Evolutionary conservation across 2,797 vertebrate genomes (phyloP), one percentile per base, ranked within the genome.

Genomic region (Sciurus vulgaris): DNA sequence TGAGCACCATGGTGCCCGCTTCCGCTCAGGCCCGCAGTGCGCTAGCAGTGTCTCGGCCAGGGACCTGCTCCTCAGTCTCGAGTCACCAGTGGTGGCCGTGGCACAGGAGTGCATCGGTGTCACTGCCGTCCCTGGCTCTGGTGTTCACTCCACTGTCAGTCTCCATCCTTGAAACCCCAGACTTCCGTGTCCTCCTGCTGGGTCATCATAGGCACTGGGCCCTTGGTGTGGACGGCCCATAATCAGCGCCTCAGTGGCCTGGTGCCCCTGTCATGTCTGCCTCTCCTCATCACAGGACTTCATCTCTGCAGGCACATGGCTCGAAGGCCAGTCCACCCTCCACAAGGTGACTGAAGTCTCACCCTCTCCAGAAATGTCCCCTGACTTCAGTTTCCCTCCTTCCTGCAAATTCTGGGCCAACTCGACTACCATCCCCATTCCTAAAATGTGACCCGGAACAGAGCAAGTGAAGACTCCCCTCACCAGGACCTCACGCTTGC

Each of bases 1-100:
- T 44, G 38, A 41, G 15, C 38, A 38, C 38, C n/a, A 41, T 18
- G 17, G n/a, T 22, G 26, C 12, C 17, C 18, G 22, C 3, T n/a
- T 65, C 38, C 76, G 24, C 10, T 59, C 26, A 26, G 33, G 11
- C 35, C 5, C 2, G 0, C 26, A 1, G 15, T 0, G 3, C 20
- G 18, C 30, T 33, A 47, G 1, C 41, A 18, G 20, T 5, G 74
- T 30, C 13, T 14, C 11, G 59, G 30, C 2, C 12, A 24, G 24
- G 3, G 5, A 11, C 41, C 8, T 69, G 18, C 38, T 35, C 24
- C 59, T 83, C 44, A 30, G 8, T 26, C 35, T 63, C n/a, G 44
- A 38, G 44, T 18, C 44, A 67, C n/a, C 18, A 1, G 3, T 6
- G n/a, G 51, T 51, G 24, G 12, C 4, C 5, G 24, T 1, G 30